phyloP scores from a whole-genome alignment of 2,113 vertebrate genomes.

The Dromas ardeola region DNA sequence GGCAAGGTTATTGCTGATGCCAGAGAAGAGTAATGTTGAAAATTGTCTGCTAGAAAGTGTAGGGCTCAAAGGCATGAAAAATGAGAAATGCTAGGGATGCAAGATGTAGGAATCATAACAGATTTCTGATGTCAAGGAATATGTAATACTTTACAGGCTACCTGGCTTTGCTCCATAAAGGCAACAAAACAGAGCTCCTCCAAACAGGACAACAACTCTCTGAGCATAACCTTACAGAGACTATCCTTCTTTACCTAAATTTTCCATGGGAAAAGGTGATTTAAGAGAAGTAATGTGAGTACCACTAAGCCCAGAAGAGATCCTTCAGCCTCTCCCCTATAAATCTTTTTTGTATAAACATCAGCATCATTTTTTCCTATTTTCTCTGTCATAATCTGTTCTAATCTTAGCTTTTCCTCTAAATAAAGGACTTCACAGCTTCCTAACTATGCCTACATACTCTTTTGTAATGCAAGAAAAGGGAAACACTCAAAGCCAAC shows the following conservation, averaged over 20 bases:
- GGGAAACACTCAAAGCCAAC: not conserved
- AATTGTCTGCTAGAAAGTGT: conserved; percentile 23
- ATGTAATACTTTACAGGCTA: not conserved
- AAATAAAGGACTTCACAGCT: not conserved
- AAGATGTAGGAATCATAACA: not conserved
- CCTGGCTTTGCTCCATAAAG: not conserved
- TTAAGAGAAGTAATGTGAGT: not conserved
- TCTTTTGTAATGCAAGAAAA: not conserved
- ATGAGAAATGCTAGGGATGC: conserved; percentile 9
- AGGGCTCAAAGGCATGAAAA: conserved; percentile 48
- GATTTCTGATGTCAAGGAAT: not conserved
- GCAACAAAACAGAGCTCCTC: not conserved
- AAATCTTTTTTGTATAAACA: not conserved
- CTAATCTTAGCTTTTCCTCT: not conserved
- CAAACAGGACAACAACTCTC: not conserved
- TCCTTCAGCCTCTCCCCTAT: not conserved
- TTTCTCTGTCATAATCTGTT: not conserved
- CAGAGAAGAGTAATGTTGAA: conserved; percentile 20
- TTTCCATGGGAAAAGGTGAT: not conserved
- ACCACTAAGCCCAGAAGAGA: not conserved
- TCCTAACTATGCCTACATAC: not conserved
- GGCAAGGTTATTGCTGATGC: conserved; percentile 53
- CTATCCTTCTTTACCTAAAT: not conserved
- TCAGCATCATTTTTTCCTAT: not conserved
- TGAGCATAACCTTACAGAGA: not conserved